Evolutionary conservation across 2,113 vertebrate genomes (phyloP).

Genomic region (Leptodactylus fuscus): DNA sequence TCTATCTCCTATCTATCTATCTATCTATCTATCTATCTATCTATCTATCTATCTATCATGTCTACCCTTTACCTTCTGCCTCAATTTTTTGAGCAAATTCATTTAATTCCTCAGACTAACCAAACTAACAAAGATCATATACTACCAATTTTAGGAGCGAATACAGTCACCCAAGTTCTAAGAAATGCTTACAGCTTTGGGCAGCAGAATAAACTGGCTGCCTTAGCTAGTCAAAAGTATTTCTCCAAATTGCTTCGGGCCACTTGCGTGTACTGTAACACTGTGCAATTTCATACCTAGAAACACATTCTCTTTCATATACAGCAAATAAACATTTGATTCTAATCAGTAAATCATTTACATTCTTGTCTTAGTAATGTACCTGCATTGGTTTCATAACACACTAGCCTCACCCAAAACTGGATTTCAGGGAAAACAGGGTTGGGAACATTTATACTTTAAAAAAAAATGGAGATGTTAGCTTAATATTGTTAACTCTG

Average conservation of each 20-base stretch:
- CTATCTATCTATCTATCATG: too few species aligned
- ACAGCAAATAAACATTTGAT: slow-evolving; percentile 63
- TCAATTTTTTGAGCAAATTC: not conserved
- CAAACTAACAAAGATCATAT: not conserved
- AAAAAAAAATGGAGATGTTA: not conserved
- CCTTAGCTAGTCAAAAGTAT: slow-evolving; percentile 55
- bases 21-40: too few species aligned
- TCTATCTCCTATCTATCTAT: too few species aligned
- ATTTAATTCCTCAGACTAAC: not conserved
- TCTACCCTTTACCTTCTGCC: not conserved
- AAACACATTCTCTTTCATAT: slow-evolving; percentile 64
- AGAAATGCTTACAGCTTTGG: slow-evolving; percentile 47
- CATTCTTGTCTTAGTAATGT: slow-evolving; percentile 59
- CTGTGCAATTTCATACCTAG: slow-evolving; percentile 58
- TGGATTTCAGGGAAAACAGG: slow-evolving; percentile 55
- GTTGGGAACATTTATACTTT: slow-evolving; percentile 56
- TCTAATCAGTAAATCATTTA: slow-evolving; percentile 63
- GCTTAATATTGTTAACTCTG: not conserved
- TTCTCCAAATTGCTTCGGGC: slow-evolving; percentile 53
- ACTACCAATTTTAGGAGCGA: slow-evolving; percentile 8
- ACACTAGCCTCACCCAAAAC: slow-evolving; percentile 59
- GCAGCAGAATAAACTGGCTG: slow-evolving; percentile 26
- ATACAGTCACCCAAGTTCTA: slow-evolving; percentile 22
- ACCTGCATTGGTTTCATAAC: slow-evolving; percentile 64
- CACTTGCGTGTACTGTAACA: slow-evolving; percentile 52